A percentile compares a stretch with the other conserved stretches of the same genome.
Evolutionary conservation across 2,888 invertebrate species (phyloP).

Genomic region (Torymus texanus): DNA sequence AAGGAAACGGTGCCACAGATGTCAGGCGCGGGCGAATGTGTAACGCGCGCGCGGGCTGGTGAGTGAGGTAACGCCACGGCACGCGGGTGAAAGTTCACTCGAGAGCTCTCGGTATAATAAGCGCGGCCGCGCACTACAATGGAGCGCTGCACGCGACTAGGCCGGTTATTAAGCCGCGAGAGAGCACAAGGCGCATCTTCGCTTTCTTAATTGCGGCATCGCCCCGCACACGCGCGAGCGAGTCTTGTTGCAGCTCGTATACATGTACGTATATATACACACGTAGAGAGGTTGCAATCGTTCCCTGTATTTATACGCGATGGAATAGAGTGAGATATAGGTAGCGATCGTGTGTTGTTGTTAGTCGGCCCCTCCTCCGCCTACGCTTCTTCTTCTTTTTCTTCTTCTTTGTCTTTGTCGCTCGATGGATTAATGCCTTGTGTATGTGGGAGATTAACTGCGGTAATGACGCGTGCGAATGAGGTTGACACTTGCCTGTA

Average conservation of each 20-base stretch:
- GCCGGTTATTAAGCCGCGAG: slow-evolving; percentile 28
- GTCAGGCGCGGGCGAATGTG: no score
- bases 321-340: not conserved
- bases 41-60: no score
- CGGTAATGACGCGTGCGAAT: slow-evolving; percentile 37
- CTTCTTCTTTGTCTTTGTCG: not conserved
- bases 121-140: slow-evolving; percentile 8
- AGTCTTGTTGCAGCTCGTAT: not conserved
- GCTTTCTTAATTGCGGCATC: slow-evolving; percentile 25
- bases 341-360: slow-evolving; percentile 4
- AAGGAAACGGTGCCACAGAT: no score
- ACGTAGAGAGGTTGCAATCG: not conserved
- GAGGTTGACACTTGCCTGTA: slow-evolving; percentile 44
- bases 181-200: slow-evolving; percentile 8
- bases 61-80: slow-evolving; percentile 3
- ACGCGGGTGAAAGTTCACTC: slow-evolving; percentile 45
- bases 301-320: not conserved
- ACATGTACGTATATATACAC: no score
- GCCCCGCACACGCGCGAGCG: not conserved
- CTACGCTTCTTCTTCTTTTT: not conserved
- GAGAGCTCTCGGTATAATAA: slow-evolving; percentile 4
- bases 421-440: slow-evolving; percentile 1
- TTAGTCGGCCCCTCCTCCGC: slow-evolving; percentile 10
- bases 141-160: slow-evolving; percentile 29
- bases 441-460: not conserved